These are phyloP conservation scores for Cyprinodon tularosa DNA, from an alignment of 2,113 vertebrate genomes.

Conservation along the genomic window DNA sequence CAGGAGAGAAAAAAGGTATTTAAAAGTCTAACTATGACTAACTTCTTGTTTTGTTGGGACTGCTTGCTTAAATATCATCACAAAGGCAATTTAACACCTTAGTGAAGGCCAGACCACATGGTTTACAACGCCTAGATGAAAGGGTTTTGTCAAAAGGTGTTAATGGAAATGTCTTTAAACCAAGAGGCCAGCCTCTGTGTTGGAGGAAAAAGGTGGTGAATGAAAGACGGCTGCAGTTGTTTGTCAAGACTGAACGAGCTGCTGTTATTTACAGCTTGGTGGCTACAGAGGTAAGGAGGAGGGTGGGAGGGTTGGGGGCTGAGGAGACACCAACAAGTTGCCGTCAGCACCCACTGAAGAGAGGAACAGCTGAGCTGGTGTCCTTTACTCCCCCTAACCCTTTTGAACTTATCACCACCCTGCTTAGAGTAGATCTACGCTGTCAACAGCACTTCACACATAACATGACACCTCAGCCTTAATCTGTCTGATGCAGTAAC, in stretches of 20 bases:
- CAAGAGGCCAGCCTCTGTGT: conserved; percentile 38
- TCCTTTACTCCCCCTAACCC: conserved; percentile 52
- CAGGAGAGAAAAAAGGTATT: conserved; percentile 52
- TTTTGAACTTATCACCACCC: conserved; percentile 64
- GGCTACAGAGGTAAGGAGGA: conserved; percentile 14
- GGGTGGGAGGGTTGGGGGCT: background rate
- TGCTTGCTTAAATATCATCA: conserved; percentile 35
- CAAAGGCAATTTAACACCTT: conserved; percentile 36
- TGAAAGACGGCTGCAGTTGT: conserved; percentile 17
- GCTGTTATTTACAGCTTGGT: conserved; percentile 20
- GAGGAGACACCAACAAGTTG: background rate
- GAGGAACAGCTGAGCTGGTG: conserved; percentile 21
- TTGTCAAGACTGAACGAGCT: conserved; percentile 29
- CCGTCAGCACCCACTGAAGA: conserved; percentile 38
- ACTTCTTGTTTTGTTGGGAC: conserved; percentile 14
- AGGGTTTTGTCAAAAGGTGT: conserved; percentile 64
- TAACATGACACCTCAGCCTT: background rate
- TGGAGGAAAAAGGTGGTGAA: conserved; percentile 10
- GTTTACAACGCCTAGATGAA: conserved; percentile 50
- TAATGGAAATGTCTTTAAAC: conserved; percentile 61
- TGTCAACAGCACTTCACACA: conserved; percentile 62
- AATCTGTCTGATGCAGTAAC: background rate
- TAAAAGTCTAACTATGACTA: conserved; percentile 39
- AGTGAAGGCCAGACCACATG: conserved; percentile 36
- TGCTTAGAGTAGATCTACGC: conserved; percentile 39